A percentile compares a stretch with the other conserved stretches of the same genome.
Evolutionary conservation across 2,113 vertebrate genomes (phyloP).

Genomic region (Limnothrissa miodon): DNA sequence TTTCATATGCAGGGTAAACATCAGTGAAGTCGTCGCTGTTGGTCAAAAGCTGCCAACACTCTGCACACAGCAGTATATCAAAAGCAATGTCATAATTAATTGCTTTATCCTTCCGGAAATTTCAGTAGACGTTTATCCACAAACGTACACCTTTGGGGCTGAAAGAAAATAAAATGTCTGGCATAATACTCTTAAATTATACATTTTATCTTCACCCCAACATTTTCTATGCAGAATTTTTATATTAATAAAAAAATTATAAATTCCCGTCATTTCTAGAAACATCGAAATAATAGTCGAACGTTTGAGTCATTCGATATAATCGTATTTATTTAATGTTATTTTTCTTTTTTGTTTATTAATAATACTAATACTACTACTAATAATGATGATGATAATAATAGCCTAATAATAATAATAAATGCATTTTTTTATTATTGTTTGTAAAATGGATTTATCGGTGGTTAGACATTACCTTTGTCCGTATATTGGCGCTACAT

Average conservation of each 20-base stretch:
- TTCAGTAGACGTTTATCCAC: not conserved
- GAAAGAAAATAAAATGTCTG: too few relatives aligned
- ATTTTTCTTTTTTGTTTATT: not conserved
- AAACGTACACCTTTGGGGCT: too few relatives aligned
- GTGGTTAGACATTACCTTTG: not conserved
- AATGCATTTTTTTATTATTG: too few relatives aligned
- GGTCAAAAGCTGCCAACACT: not conserved
- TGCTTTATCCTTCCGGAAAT: not conserved
- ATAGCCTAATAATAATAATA: too few relatives aligned
- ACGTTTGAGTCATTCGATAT: not conserved
- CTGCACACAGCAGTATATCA: not conserved
- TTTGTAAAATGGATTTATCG: too few relatives aligned
- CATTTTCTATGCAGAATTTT: not conserved
- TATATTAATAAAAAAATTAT: not conserved
- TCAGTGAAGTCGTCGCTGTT: not conserved
- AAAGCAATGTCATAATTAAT: not conserved
- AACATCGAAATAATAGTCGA: not conserved
- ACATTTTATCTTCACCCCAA: too few relatives aligned
- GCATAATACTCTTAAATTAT: too few relatives aligned
- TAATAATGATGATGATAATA: too few relatives aligned
- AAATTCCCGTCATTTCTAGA: not conserved
- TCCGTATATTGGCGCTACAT: not conserved
- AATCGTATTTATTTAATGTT: not conserved
- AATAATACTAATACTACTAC: too few relatives aligned
- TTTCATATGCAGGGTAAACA: not conserved